Evolutionary conservation across 2,888 invertebrate species (phyloP), one percentile per base, ranked within the genome.

Genomic region (Eupithecia inturbata): DNA sequence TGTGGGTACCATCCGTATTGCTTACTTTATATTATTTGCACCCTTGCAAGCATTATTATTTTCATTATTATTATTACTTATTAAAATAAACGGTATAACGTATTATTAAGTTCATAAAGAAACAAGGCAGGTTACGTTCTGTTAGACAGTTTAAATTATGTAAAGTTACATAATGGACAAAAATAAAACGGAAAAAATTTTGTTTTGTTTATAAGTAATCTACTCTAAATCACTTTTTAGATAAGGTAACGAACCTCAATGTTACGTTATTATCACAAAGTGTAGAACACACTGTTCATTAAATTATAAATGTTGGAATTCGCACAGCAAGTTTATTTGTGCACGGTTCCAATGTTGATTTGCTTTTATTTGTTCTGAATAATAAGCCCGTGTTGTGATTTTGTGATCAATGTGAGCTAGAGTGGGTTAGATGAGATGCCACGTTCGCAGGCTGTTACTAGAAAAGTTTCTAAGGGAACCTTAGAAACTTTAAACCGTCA

Each of bases 281-380:
- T 26, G 26, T 57, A 26, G 36, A 66, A 41, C 66, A 39, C 22
- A 39, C 31, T 26, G 67, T 67, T 49, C 57, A 57, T 68, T 31
- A 12, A 68, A 53, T 57, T 33, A 36, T 68, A 19, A 33, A 57
- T 53, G 68, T 22, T 33, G 14, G 1, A 31, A 53, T 33, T 33
- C 49, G 68, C 33, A 28, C 28, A n/a, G 68, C 49, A 53, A 41
- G 53, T 68, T 68, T 68, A 36, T 53, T 14, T 53, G 68, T 31
- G 53, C n/a, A 53, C 68, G 31, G 57, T 68, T 57, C 53, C 57
- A 53, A 68, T 45, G 28, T 67, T 49, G 49, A 67, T 53, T 68
- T 68, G 68, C 28, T 53, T 68, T 49, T 49, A 26, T 68, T 68
- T 68, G 45, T 68, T 68, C 45, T 68, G 31, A 49, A 68, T 49